Conservation (phyloP, 2,888 invertebrate species). For the Lithophane ornitopus region DNA sequence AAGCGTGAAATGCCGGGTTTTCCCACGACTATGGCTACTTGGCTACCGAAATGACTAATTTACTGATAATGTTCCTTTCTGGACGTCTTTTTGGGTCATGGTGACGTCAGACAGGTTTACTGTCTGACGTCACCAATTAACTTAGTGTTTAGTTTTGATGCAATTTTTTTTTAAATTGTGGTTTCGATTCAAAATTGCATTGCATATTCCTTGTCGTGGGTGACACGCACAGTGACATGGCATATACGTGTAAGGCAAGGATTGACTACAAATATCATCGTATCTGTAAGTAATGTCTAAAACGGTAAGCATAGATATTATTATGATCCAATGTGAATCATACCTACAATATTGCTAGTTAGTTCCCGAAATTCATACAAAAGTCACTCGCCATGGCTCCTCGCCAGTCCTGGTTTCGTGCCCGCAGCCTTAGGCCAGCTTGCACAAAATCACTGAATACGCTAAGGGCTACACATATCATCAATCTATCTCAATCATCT, state of each 20-base stretch:
- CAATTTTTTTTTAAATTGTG: neutral
- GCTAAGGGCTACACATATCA: neutral
- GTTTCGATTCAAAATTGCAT: too few species aligned
- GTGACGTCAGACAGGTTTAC: conserved; percentile 14
- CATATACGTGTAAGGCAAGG: too few species aligned
- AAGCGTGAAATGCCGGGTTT: conserved; percentile 55
- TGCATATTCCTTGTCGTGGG: too few species aligned
- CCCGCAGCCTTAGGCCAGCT: neutral
- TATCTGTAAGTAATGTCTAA: neutral
- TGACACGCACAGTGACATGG: too few species aligned
- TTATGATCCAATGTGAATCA: neutral
- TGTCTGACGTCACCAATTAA: too few species aligned
- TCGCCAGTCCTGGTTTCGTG: neutral
- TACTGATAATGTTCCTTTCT: conserved; percentile 20
- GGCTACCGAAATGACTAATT: conserved; percentile 54
- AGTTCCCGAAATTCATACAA: neutral
- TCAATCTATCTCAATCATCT: neutral
- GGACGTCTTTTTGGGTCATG: conserved; percentile 33
- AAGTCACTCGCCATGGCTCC: neutral
- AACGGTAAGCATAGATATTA: neutral
- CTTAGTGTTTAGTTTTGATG: neutral
- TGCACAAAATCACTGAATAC: neutral
- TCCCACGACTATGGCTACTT: conserved; percentile 56
- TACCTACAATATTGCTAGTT: neutral
- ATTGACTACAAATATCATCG: neutral